Evolutionary conservation across 2,113 vertebrate genomes (phyloP), one percentile per base, ranked within the genome.

Genomic region (Siphamia tubifer): DNA sequence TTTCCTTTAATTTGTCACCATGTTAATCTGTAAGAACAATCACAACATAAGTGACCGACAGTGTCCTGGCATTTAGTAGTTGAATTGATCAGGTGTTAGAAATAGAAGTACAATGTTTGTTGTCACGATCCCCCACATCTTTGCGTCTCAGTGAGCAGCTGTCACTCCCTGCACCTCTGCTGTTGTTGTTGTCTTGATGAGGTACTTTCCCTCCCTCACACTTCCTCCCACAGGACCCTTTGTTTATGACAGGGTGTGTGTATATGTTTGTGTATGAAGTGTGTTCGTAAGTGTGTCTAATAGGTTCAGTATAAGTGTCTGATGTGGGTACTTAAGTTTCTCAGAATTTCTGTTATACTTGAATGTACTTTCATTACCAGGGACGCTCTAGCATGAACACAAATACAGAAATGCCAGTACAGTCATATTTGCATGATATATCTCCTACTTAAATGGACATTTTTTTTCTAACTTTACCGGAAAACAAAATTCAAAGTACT

Each of bases 211-310:
- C 83, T 85, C 71, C 42, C 21, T 68, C 61, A 25, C 81, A 88
- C 79, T 87, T 90, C 87, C 86, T 88, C 84, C 86, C 87, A 68
- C 82, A 82, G 65, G 79, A 68, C 67, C 72, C 79, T 82, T 75
- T 88, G 81, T 85, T 88, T 83, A 57, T 60, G 54, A 45, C 48
- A 43, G 58, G 1, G 45, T 65, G 56, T 48, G 74, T 67, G 48
- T 67, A 7, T 57, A 71, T 67, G 48, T 67, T 6, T 57, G 51
- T 27, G 57, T 51, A 42, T 38, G 34, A 51, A 17, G n/a, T 51
- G 42, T 9, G 48, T 38, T 24, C 39, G 4, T 30, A 21, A 12
- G 20, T 40, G 23, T 60, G 20, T 48, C 20, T 61, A 44, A 56
- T 54, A 28, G 43, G 27, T 56, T 30, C 36, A 30, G 38, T 31